Percentiles rank a stretch among this genome's conserved stretches.
Evolutionary conservation across 1,140 invertebrate genomes (phyloP).

Genomic region (Brachionus rubens): DNA sequence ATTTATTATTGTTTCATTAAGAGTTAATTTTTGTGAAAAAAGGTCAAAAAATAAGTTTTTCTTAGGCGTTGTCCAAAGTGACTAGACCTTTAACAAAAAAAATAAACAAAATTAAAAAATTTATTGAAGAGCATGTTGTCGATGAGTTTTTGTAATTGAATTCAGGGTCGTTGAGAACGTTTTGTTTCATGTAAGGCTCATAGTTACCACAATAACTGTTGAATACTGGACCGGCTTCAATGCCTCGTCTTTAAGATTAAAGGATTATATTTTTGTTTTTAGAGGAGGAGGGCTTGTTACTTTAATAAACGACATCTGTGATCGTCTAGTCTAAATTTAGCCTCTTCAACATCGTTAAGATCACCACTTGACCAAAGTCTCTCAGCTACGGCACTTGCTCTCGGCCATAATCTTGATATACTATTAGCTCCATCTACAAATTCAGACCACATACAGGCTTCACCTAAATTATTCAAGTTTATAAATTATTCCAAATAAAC

Average conservation of each 20-base stretch:
- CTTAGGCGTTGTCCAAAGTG: too few relatives aligned
- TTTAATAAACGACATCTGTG: slow-evolving; percentile 77
- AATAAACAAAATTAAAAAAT: too few relatives aligned
- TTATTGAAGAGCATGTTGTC: too few relatives aligned
- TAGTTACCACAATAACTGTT: slow-evolving; percentile 44
- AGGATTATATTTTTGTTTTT: neutral
- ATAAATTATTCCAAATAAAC: neutral
- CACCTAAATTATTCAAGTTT: neutral
- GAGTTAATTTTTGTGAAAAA: too few relatives aligned
- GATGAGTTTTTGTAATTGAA: slow-evolving; percentile 25
- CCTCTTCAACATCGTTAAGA: slow-evolving; percentile 56
- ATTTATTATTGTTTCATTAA: too few relatives aligned
- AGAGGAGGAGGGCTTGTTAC: slow-evolving; percentile 57
- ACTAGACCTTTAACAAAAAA: too few relatives aligned
- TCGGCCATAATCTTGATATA: slow-evolving; percentile 61
- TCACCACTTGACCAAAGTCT: slow-evolving; percentile 70
- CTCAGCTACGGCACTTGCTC: slow-evolving; percentile 78
- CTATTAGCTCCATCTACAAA: slow-evolving; percentile 45
- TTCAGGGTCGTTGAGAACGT: neutral
- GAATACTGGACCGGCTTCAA: slow-evolving; percentile 43
- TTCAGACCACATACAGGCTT: slow-evolving; percentile 44
- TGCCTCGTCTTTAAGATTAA: slow-evolving; percentile 30
- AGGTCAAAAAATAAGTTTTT: too few relatives aligned
- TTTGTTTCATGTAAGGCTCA: slow-evolving; percentile 13
- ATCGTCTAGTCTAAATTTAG: slow-evolving; percentile 70